Evolutionary conservation across 2,797 vertebrate genomes (phyloP).

Genomic region (Echiichthys vipera): DNA sequence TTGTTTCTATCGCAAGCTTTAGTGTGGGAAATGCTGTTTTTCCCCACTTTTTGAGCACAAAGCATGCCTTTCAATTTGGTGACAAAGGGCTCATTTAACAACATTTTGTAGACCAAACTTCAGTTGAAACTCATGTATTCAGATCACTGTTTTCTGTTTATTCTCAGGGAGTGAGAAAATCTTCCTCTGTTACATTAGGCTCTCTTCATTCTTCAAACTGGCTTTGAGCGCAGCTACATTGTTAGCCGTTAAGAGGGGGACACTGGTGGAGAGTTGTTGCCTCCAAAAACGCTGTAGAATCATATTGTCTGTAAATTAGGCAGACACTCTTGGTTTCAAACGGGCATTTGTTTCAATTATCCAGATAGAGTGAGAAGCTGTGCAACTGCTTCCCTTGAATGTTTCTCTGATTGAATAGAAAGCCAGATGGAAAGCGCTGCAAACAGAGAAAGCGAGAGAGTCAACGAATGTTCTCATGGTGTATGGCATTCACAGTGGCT

Average conservation of each 20-base stretch:
- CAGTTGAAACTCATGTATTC: conserved; percentile 54
- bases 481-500: conserved; percentile 51
- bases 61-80: conserved; percentile 15
- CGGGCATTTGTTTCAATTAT: conserved; percentile 69
- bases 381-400: conserved; percentile 44
- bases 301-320: conserved; percentile 60
- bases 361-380: conserved; percentile 44
- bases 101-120: conserved; percentile 12
- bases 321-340: conserved; percentile 59
- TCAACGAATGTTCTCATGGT: conserved; percentile 14
- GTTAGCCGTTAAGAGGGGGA: conserved; percentile 40
- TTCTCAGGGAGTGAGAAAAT: conserved; percentile 34
- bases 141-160: conserved; percentile 49
- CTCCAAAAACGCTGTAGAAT: conserved; percentile 32
- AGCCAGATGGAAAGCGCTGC: conserved; percentile 52
- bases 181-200: conserved; percentile 29
- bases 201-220: conserved; percentile 13
- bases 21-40: conserved; percentile 12
- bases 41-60: neutral
- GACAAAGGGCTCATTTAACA: conserved; percentile 15
- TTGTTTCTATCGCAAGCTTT: neutral
- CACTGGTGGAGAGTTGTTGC: conserved; percentile 41
- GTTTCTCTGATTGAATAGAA: conserved; percentile 48
- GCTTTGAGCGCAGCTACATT: conserved; percentile 21
- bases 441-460: neutral